A percentile compares a stretch with the other conserved stretches of the same genome.
These are phyloP conservation scores for Drosophila nasuta DNA, from an alignment of 1,140 invertebrate genomes.

Conservation along the genomic window DNA sequence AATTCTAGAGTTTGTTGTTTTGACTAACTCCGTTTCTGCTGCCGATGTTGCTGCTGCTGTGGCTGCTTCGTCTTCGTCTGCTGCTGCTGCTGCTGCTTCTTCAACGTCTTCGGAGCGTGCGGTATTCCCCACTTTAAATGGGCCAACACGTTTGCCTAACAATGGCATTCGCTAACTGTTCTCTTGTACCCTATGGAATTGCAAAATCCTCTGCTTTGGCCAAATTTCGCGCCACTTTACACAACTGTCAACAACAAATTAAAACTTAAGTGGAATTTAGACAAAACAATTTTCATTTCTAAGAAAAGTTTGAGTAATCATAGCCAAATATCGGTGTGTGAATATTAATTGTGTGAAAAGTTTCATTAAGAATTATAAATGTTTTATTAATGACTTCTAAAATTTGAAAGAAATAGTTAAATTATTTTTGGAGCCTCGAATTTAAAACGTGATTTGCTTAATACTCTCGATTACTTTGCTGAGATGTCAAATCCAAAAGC, in stretches of 20 bases:
- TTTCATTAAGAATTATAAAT: too few species aligned
- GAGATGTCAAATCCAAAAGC: too few species aligned
- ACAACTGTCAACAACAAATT: slow-evolving; percentile 6
- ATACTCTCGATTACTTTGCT: too few species aligned
- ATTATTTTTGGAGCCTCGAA: too few species aligned
- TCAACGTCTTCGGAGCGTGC: slow-evolving; percentile 1
- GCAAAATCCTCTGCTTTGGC: neutral
- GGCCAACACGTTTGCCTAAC: slow-evolving; percentile 20
- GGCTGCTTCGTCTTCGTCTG: neutral
- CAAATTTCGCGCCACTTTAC: slow-evolving; percentile 1
- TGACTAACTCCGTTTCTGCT: neutral
- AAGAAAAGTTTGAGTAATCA: neutral
- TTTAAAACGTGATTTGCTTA: too few species aligned
- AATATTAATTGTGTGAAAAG: too few species aligned
- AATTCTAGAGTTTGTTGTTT: slow-evolving; percentile 8
- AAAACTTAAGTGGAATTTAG: neutral
- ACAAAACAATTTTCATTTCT: neutral
- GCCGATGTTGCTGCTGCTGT: too few species aligned
- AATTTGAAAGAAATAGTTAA: too few species aligned
- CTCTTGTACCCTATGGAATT: neutral
- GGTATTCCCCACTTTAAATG: slow-evolving; percentile 23
- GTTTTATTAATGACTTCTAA: too few species aligned
- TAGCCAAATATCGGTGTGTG: too few species aligned
- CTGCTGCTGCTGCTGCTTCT: neutral
- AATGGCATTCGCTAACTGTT: slow-evolving; percentile 12